phyloP scores from a whole-genome alignment of 2,797 vertebrate species.

The Phoebastria nigripes region DNA sequence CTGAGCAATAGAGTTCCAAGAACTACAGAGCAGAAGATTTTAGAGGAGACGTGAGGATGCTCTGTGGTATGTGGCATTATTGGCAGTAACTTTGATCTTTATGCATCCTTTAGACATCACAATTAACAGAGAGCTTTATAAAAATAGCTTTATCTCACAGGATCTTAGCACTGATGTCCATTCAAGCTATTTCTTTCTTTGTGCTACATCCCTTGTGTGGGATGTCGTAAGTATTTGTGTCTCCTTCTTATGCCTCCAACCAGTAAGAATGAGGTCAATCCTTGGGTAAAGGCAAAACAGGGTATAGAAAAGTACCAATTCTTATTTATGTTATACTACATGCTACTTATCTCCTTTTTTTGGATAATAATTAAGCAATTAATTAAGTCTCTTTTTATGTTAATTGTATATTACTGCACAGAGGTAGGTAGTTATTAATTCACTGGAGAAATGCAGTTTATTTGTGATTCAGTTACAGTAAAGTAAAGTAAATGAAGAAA shows the following conservation, averaged over 20 bases:
- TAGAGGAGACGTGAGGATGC: neutral
- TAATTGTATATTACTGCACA: conserved; percentile 38
- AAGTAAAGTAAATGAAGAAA: neutral
- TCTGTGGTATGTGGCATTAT: neutral
- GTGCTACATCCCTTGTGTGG: neutral
- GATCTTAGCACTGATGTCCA: neutral
- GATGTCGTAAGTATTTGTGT: neutral
- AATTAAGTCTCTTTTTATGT: conserved; percentile 34
- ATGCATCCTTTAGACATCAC: neutral
- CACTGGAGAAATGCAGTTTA: conserved; percentile 32
- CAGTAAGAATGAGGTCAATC: neutral
- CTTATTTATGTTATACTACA: neutral
- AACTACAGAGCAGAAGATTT: neutral
- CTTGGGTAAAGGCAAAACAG: neutral
- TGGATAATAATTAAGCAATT: conserved; percentile 38
- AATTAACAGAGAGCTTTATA: neutral
- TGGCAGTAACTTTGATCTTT: neutral
- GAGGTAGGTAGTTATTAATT: conserved; percentile 15
- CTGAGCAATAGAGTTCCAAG: neutral
- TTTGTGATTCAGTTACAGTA: neutral
- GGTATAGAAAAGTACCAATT: neutral
- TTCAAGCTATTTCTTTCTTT: neutral
- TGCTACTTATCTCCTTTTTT: conserved; percentile 2
- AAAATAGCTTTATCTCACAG: neutral
- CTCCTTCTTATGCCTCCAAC: neutral